Percentiles rank a stretch among this genome's conserved stretches.
These are phyloP conservation scores for Panzeria rudis DNA, from an alignment of 2,888 invertebrate genomes.

Conservation along the genomic window DNA sequence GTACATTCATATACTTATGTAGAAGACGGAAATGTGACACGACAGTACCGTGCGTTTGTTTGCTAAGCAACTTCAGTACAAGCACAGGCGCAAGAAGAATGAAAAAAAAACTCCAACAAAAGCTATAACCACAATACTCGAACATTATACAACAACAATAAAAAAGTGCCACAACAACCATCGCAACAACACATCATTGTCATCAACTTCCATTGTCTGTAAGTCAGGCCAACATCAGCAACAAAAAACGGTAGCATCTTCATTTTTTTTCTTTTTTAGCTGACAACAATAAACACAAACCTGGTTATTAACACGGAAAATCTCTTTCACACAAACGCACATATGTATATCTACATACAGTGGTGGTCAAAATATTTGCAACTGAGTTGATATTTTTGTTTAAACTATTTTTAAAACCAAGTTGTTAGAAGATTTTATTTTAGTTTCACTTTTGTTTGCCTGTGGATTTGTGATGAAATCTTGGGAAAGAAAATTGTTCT, in stretches of 20 bases:
- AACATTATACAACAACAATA: slow-evolving; percentile 12
- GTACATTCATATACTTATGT: background rate
- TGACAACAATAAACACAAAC: slow-evolving; percentile 37
- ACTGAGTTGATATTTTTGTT: background rate
- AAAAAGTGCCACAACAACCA: slow-evolving; percentile 20
- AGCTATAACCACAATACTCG: slow-evolving; percentile 14
- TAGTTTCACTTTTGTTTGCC: too few relatives aligned
- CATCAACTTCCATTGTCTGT: slow-evolving; percentile 65
- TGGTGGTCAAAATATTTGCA: background rate
- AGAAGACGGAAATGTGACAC: slow-evolving; percentile 36
- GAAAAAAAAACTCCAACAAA: slow-evolving; percentile 29
- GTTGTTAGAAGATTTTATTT: too few relatives aligned
- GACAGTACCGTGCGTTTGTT: slow-evolving; percentile 49
- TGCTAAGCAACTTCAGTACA: slow-evolving; percentile 10
- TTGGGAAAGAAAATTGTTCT: too few relatives aligned
- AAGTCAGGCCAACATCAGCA: slow-evolving; percentile 29
- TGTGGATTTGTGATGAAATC: too few relatives aligned
- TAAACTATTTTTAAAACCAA: background rate
- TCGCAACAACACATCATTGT: slow-evolving; percentile 60
- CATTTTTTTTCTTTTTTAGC: background rate
- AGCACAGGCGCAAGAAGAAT: background rate
- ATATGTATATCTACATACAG: background rate
- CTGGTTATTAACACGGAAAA: slow-evolving; percentile 62
- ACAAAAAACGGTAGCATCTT: slow-evolving; percentile 60
- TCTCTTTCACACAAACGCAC: background rate